phyloP scores from a whole-genome alignment of 2,113 vertebrate species.

The Seriola dumerili region DNA sequence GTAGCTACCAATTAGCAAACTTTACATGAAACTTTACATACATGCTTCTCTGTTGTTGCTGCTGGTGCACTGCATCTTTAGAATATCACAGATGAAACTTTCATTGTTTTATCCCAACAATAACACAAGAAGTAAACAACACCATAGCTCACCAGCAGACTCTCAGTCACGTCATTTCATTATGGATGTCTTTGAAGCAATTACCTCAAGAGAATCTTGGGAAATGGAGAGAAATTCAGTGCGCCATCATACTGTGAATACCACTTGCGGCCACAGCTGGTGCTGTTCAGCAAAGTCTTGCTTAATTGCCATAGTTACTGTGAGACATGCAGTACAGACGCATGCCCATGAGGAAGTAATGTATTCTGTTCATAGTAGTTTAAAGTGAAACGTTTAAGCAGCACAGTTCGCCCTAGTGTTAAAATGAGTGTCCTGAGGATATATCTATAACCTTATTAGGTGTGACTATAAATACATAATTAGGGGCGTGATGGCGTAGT shows the following conservation, averaged over 20 bases:
- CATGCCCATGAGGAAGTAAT: background rate
- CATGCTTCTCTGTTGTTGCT: background rate
- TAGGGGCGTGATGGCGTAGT: fast-evolving
- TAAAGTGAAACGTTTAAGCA: background rate
- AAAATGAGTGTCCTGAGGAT: background rate
- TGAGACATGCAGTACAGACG: background rate
- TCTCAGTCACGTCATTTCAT: background rate
- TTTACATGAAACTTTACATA: background rate
- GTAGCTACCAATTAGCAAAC: background rate
- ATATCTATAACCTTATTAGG: background rate
- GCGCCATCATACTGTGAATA: background rate
- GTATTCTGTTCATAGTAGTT: background rate
- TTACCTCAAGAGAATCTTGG: background rate
- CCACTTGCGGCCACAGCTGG: background rate
- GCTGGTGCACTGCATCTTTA: background rate
- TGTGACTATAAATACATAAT: background rate
- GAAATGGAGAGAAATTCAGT: background rate
- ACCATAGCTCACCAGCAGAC: background rate
- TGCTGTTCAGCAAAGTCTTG: background rate
- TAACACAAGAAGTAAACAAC: background rate
- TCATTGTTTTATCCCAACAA: background rate
- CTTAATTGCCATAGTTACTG: background rate
- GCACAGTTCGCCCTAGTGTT: background rate
- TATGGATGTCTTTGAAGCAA: background rate
- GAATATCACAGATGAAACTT: background rate